These are phyloP conservation scores for Volucella inanis DNA, from an alignment of 2,888 invertebrate species.

Conservation along the genomic window DNA sequence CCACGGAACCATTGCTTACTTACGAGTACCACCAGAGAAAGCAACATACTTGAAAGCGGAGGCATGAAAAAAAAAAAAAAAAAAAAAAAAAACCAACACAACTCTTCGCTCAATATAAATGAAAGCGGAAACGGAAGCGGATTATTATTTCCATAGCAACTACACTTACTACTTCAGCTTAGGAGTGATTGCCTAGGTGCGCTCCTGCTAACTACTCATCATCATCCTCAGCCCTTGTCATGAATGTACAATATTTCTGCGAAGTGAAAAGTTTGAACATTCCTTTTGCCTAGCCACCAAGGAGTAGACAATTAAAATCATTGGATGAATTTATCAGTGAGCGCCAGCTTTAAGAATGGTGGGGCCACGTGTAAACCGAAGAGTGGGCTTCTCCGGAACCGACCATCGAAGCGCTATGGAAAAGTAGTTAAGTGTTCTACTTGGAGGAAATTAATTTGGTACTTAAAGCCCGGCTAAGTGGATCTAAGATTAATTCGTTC, in stretches of 20 bases:
- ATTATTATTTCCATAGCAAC: slow-evolving; percentile 69
- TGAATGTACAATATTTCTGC: slow-evolving; percentile 43
- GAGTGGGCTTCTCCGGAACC: neutral
- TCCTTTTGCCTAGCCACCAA: neutral
- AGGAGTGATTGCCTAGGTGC: slow-evolving; percentile 47
- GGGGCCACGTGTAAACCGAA: neutral
- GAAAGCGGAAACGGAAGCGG: slow-evolving; percentile 22
- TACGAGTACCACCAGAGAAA: too few species aligned
- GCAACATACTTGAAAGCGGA: slow-evolving; percentile 9
- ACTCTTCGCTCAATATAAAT: slow-evolving; percentile 43
- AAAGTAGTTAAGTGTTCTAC: slow-evolving; percentile 64
- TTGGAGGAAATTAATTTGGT: slow-evolving; percentile 73
- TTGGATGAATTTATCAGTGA: slow-evolving; percentile 67
- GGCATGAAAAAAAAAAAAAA: slow-evolving; percentile 12
- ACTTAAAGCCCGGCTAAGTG: slow-evolving; percentile 72
- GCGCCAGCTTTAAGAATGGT: slow-evolving; percentile 9
- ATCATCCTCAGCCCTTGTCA: neutral
- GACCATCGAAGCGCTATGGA: neutral
- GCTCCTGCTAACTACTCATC: slow-evolving; percentile 48
- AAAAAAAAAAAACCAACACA: slow-evolving; percentile 15
- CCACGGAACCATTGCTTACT: neutral
- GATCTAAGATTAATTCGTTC: slow-evolving; percentile 73
- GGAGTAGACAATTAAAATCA: slow-evolving; percentile 63
- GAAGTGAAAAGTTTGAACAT: slow-evolving; percentile 66
- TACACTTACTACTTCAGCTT: slow-evolving; percentile 36